These are phyloP conservation scores for Condylura cristata DNA, from an alignment of 2,113 vertebrate genomes.

Conservation along the genomic window DNA sequence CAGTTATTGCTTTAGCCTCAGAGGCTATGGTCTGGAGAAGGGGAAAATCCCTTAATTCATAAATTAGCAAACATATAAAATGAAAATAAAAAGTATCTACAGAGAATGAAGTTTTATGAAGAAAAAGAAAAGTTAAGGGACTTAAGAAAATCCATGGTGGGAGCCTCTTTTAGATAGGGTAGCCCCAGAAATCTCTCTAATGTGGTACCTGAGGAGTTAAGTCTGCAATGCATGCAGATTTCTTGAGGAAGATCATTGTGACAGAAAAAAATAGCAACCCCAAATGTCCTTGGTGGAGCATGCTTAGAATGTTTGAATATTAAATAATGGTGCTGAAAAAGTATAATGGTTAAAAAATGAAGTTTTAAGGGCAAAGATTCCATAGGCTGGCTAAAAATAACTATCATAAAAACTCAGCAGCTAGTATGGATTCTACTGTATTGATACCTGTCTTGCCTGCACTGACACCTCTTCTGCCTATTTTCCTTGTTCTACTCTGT, in stretches of 20 bases:
- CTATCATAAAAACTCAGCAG: neutral
- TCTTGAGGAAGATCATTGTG: neutral
- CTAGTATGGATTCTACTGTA: neutral
- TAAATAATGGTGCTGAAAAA: neutral
- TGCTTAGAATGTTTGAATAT: neutral
- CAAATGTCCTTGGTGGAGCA: neutral
- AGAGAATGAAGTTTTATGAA: neutral
- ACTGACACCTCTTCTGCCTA: neutral
- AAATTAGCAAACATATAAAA: neutral
- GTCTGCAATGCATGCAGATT: neutral
- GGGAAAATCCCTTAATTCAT: neutral
- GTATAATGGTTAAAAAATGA: neutral
- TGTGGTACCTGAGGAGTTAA: neutral
- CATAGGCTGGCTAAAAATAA: neutral
- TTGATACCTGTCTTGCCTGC: neutral
- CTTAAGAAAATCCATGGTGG: neutral
- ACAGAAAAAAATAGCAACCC: neutral
- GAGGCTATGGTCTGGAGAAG: neutral
- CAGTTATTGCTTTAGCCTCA: neutral
- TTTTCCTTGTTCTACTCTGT: neutral
- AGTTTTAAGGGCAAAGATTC: neutral
- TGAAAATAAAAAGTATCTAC: conserved; percentile 4
- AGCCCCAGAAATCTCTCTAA: neutral
- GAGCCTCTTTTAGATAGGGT: neutral
- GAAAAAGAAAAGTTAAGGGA: conserved; percentile 8